A percentile compares a stretch with the other conserved stretches of the same genome.
Evolutionary conservation across 2,888 invertebrate genomes (phyloP).

Genomic region (Cactoblastis cactorum): DNA sequence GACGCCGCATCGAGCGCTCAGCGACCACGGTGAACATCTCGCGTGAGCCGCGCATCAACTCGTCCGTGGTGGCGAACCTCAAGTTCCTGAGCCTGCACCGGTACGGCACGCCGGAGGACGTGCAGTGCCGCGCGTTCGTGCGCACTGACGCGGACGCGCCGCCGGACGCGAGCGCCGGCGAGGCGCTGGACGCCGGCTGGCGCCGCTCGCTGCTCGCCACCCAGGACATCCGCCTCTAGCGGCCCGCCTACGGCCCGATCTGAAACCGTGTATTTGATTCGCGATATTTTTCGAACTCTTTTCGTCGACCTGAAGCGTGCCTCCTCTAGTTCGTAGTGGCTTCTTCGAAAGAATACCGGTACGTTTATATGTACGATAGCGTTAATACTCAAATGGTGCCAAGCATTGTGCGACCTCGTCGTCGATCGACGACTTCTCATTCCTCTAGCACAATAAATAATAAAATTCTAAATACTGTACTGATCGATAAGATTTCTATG

Average conservation of each 20-base stretch:
- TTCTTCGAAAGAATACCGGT: constrained; percentile 43
- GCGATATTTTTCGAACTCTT: constrained; percentile 59
- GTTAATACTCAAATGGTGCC: constrained; percentile 73
- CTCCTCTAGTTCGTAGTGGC: constrained; percentile 57
- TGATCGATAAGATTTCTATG: constrained; percentile 21
- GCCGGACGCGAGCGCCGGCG: constrained; percentile 17
- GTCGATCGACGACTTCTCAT: constrained; percentile 56
- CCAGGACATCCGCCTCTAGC: constrained; percentile 59
- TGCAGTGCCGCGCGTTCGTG: constrained; percentile 43
- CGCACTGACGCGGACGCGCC: constrained; percentile 31
- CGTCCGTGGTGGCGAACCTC: constrained; percentile 64
- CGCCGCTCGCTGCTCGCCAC: constrained; percentile 44
- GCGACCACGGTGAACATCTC: constrained; percentile 63
- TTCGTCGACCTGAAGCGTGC: constrained; percentile 66
- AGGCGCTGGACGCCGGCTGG: constrained; percentile 22
- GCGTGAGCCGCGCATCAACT: constrained; percentile 48
- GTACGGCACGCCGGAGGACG: constrained; percentile 57
- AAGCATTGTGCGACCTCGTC: constrained; percentile 48
- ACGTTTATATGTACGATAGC: constrained; percentile 49
- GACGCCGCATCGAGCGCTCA: constrained; percentile 60
- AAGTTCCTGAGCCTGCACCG: constrained; percentile 70
- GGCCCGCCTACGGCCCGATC: constrained; percentile 13
- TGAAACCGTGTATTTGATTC: constrained; percentile 41
- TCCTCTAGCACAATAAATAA: constrained; percentile 65
- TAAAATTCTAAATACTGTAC: constrained; percentile 47